Conservation (phyloP, 2,113 vertebrate genomes). For the Tautogolabrus adspersus region DNA sequence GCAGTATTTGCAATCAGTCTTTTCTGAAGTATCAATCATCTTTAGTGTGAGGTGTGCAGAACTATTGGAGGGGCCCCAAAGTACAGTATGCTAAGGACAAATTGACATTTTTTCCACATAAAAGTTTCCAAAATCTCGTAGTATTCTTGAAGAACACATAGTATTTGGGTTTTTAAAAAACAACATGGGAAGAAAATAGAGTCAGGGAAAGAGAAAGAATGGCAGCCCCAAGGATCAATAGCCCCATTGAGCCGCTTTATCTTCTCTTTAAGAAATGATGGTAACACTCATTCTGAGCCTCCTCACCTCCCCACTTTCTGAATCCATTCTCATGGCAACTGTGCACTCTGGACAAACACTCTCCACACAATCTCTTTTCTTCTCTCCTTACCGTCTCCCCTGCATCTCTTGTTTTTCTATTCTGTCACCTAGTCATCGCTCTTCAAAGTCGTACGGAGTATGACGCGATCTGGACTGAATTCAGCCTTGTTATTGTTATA, state of each 20-base stretch:
- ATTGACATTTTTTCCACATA: not conserved
- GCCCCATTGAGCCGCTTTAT: slow-evolving; percentile 75
- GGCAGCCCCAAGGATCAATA: slow-evolving; percentile 76
- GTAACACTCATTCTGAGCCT: slow-evolving; percentile 51
- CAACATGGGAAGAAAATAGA: slow-evolving; percentile 2
- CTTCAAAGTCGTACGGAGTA: slow-evolving; percentile 20
- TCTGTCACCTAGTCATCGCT: slow-evolving; percentile 36
- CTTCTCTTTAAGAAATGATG: slow-evolving; percentile 78
- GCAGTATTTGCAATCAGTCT: slow-evolving; percentile 58
- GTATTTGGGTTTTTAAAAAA: slow-evolving; percentile 25
- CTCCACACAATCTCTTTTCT: slow-evolving; percentile 52
- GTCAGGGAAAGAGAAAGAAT: not conserved
- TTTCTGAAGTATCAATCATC: slow-evolving; percentile 50
- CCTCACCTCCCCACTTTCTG: slow-evolving; percentile 48
- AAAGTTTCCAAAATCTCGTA: not conserved
- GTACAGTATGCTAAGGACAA: slow-evolving; percentile 22
- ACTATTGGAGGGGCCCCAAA: slow-evolving; percentile 22
- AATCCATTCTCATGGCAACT: slow-evolving; percentile 76
- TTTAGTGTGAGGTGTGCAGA: slow-evolving; percentile 23
- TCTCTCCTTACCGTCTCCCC: slow-evolving; percentile 10
- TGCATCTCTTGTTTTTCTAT: slow-evolving; percentile 48
- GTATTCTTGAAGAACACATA: slow-evolving; percentile 22
- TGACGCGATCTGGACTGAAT: slow-evolving; percentile 36
- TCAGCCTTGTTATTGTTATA: slow-evolving; percentile 21
- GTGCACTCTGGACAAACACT: slow-evolving; percentile 73